Evolutionary conservation across 2,888 invertebrate genomes (phyloP).

Genomic region (Torymus auratus): DNA sequence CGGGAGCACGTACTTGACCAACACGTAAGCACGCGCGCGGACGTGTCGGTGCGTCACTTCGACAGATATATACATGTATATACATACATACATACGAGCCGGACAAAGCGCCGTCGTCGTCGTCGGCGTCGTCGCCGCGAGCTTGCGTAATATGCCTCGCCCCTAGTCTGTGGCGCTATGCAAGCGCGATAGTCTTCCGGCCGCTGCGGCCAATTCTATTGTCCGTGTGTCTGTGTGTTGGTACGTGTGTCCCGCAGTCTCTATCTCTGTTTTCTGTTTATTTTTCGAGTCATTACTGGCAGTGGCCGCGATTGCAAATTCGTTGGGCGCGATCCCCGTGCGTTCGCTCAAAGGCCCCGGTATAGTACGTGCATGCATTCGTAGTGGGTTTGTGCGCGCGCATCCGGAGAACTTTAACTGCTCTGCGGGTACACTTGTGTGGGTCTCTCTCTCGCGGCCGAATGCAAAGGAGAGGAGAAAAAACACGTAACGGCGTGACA

Average conservation of each 20-base stretch:
- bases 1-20: slow-evolving; percentile 56
- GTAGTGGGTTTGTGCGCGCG: background rate
- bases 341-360: slow-evolving; percentile 21
- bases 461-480: slow-evolving; percentile 24
- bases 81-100: slow-evolving; percentile 3
- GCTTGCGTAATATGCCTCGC: slow-evolving; percentile 32
- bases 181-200: background rate
- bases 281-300: slow-evolving; percentile 48
- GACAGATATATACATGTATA: slow-evolving; percentile 25
- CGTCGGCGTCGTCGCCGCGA: background rate
- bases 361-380: no score
- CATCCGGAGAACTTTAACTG: slow-evolving; percentile 31
- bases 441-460: background rate
- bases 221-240: background rate
- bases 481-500: slow-evolving; percentile 39
- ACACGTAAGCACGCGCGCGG: slow-evolving; percentile 2
- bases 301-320: slow-evolving; percentile 43
- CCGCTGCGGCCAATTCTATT: slow-evolving; percentile 18
- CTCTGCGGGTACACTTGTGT: slow-evolving; percentile 7
- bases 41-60: slow-evolving; percentile 28
- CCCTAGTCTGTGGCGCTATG: background rate
- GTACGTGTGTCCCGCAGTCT: background rate
- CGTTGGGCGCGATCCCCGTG: background rate
- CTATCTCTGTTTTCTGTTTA: slow-evolving; percentile 42
- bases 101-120: slow-evolving; percentile 38